Base-by-base conservation (phyloP, 2,888 invertebrate species). In the Drosophila prolongata region DNA sequence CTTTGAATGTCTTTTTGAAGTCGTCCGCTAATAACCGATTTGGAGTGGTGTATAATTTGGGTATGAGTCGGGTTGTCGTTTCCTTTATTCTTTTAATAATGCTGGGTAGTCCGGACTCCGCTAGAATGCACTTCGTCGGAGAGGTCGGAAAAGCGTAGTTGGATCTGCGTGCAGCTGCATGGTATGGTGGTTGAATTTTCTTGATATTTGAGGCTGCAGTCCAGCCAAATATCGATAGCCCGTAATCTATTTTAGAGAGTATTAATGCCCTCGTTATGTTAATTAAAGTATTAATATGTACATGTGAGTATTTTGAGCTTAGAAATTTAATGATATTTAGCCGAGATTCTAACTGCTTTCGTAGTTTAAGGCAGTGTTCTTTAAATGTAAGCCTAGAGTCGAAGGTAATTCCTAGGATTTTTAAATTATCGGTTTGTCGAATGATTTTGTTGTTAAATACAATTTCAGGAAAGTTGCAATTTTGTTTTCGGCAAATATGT, bases 371-470 rank as follows among this genome's bases (percentile, higher is more conserved):
- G 10, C 46, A 30, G n/a, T 30, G 46, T 47, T 13, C 11, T 14
- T 47, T 47, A 30, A 30, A 14, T 24, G 19, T 44, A 24, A 44
- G 8, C 44, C 44, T 44, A 44, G 24, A 24, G 44, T 44, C 44
- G 13, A 30, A 47, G 46, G 46, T 47, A 47, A 30, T 47, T n/a
- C 14, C 27, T 46, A 47, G 6, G 9, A 35, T 35, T 50, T 50
- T 50, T 19, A 50, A 8, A 35, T 50, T 1, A 9, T 50, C 13
- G 1, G 50, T 19, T 19, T 50, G 8, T 34, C 14, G 34, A 13
- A 44, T 49, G 11, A 1, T 35, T 35, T 35, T 49, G 11, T 35
- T 49, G 8, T 30, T 40, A 14, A 40, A 40, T 14, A 38, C 37
- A 38, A 38, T 38, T 38, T 38, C n/a, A 13, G 37, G 37, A n/a